Evolutionary conservation across 2,113 vertebrate species (phyloP).

Genomic region (Notiomystis cincta): DNA sequence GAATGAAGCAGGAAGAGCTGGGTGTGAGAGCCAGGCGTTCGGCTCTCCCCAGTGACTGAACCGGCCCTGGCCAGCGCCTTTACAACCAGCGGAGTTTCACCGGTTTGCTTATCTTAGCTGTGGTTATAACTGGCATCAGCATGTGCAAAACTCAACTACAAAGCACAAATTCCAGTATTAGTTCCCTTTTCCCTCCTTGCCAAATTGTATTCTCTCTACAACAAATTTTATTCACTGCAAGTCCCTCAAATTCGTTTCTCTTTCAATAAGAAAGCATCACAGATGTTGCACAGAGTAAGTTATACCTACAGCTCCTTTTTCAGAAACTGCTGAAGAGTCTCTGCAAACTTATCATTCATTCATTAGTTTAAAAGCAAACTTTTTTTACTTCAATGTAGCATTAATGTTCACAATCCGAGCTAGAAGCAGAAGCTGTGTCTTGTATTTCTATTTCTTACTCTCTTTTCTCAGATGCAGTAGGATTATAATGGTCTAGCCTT

Average conservation of each 20-base stretch:
- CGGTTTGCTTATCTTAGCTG: not conserved
- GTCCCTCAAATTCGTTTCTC: not conserved
- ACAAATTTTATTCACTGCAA: not conserved
- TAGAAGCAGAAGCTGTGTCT: not conserved
- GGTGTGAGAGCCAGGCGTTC: not conserved
- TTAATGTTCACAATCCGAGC: not conserved
- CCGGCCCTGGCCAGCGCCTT: not conserved
- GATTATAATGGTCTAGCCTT: not conserved
- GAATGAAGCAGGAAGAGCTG: too few species aligned
- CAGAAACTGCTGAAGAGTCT: not conserved
- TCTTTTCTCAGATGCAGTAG: not conserved
- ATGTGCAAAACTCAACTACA: not conserved
- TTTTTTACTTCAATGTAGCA: not conserved
- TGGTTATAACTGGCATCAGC: not conserved
- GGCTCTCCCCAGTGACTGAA: not conserved
- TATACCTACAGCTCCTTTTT: not conserved
- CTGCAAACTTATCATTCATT: not conserved
- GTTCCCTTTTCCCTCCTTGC: rapidly evolving
- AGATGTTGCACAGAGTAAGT: not conserved
- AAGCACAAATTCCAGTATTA: not conserved
- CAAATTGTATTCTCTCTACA: not conserved
- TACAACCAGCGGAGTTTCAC: not conserved
- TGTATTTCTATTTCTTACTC: not conserved
- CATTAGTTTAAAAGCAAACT: not conserved
- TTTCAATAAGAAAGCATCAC: not conserved